Evolutionary conservation across 2,797 vertebrate species (phyloP), one percentile per base, ranked within the genome.

Genomic region (Agapornis canus): DNA sequence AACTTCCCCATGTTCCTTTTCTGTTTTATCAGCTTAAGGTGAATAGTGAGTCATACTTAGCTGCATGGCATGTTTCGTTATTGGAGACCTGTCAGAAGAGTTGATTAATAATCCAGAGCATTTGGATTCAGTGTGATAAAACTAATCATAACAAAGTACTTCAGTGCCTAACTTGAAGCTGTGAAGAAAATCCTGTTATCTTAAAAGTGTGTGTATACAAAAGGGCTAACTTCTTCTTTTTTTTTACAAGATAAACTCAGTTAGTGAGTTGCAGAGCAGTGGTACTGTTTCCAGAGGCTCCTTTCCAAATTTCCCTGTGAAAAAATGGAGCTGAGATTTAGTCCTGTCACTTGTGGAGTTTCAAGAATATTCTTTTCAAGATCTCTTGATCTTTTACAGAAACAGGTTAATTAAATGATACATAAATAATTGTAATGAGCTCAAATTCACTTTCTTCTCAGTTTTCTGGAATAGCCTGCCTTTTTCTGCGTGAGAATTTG

Each of bases 141-240:
- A 85, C 56, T 90, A 96, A 91, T 93, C 86, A 93, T 95, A 95
- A 83, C 86, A 77, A 93, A 89, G 49, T 86, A 42, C 47, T 92
- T 89, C 40, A 78, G 39, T 91, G 72, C 75, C 75, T 83, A 73
- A 92, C 76, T 83, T 81, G 73, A 92, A 93, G 59, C 77, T 89
- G 63, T 90, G 94, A 91, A 96, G 80, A 94, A 97, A 97, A 89
- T 95, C 59, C 26, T 91, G 60, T 94, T 96, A 79, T 95, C 92
- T 96, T 91, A 73, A 40, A 83, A 85, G 75, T 86, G 78, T 75
- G 77, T 87, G 40, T 63, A 52, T 90, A 32, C 65, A 47, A 87
- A 90, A 89, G 78, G 48, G 26, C 69, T 86, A 47, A 16, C 23
- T 82, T 80, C 37, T 90, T 65, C 19, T 45, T 45, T 18, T 42